These are phyloP conservation scores for Cataglyphis cursor DNA, from an alignment of 2,888 invertebrate species.

Conservation along the genomic window DNA sequence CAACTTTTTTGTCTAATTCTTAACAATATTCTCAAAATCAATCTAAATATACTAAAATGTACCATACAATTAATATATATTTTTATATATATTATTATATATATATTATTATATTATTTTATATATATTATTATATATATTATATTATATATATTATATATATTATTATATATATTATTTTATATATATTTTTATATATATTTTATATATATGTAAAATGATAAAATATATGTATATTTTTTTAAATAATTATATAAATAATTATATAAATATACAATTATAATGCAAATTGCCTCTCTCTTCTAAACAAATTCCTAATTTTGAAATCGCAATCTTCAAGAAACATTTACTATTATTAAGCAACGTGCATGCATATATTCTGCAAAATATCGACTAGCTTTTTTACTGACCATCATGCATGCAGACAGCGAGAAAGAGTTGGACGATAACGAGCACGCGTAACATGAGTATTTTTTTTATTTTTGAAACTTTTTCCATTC, in stretches of 20 bases:
- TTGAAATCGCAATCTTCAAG: slow-evolving; percentile 1
- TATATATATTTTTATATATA: neutral
- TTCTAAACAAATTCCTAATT: slow-evolving; percentile 20
- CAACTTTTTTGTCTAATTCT: neutral
- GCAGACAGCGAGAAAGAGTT: slow-evolving; percentile 47
- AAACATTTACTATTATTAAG: slow-evolving; percentile 45
- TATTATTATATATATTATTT: neutral
- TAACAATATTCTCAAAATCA: neutral
- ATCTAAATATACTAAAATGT: neutral
- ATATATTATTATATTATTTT: too few relatives aligned
- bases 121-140: too few relatives aligned
- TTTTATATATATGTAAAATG: too few relatives aligned
- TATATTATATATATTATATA: too few relatives aligned
- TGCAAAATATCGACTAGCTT: slow-evolving; percentile 51
- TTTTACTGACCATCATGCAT: slow-evolving; percentile 49
- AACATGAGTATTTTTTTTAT: slow-evolving; percentile 47
- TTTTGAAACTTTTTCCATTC: slow-evolving; percentile 48
- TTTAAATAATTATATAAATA: neutral
- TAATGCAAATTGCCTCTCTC: neutral
- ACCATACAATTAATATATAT: neutral
- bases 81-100: too few relatives aligned
- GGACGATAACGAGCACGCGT: slow-evolving; percentile 54
- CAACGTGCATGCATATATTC: slow-evolving; percentile 14
- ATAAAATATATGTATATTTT: too few relatives aligned
- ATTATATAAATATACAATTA: neutral